These are phyloP conservation scores for Odontesthes bonariensis DNA, from an alignment of 2,113 vertebrate genomes.

Conservation along the genomic window DNA sequence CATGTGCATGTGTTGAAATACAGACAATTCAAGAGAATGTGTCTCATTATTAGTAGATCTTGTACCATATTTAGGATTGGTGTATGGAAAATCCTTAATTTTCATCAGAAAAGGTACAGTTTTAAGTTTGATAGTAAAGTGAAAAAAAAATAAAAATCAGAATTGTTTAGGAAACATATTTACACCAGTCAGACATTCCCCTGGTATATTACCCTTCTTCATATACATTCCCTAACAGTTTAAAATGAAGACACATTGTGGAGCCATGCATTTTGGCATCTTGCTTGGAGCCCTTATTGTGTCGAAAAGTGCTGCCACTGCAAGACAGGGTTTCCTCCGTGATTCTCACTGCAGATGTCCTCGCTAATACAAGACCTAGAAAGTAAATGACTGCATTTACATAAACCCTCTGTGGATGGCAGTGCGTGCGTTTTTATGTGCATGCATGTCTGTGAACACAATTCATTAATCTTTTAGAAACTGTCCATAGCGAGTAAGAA, in stretches of 20 bases:
- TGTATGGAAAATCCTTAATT: background rate
- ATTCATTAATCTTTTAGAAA: no score
- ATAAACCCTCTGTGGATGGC: background rate
- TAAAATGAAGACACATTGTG: slow-evolving; percentile 54
- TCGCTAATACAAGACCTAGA: slow-evolving; percentile 16
- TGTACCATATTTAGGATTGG: background rate
- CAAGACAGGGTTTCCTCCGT: slow-evolving; percentile 31
- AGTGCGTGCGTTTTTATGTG: background rate
- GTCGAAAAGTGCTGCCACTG: slow-evolving; percentile 60
- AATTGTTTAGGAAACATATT: slow-evolving; percentile 25
- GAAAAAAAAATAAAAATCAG: no score
- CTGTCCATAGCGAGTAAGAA: no score
- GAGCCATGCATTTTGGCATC: slow-evolving; percentile 42
- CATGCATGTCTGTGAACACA: background rate
- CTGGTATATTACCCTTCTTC: slow-evolving; percentile 23
- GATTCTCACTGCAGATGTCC: slow-evolving; percentile 38
- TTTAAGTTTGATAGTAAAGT: no score
- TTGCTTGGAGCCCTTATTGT: slow-evolving; percentile 46
- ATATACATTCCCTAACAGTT: slow-evolving; percentile 32
- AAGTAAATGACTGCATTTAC: slow-evolving; percentile 37
- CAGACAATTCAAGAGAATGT: no score
- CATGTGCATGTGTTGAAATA: background rate
- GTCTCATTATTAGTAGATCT: background rate
- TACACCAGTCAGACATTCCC: slow-evolving; percentile 32
- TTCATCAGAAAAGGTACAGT: no score